Evolutionary conservation across 1,140 invertebrate genomes (phyloP).

Genomic region (Polypedilum vanderplanki): DNA sequence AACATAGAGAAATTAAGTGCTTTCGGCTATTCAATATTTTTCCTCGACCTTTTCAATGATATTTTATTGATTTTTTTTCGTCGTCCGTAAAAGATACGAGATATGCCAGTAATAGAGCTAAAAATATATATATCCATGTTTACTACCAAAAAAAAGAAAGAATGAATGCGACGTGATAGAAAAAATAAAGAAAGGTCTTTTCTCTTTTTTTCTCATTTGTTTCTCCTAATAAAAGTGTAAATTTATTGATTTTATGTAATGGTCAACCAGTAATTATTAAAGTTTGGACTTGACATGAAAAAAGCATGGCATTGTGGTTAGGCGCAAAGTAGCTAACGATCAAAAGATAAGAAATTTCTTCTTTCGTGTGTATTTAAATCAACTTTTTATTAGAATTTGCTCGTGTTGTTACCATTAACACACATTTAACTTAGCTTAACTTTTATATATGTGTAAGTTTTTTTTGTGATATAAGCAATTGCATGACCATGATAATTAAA

Average conservation of each 20-base stretch:
- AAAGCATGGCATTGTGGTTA: no score
- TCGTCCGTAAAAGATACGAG: not conserved
- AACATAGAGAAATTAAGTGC: not conserved
- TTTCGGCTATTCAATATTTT: not conserved
- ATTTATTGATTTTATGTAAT: not conserved
- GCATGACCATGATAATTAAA: no score
- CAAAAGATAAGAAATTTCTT: no score
- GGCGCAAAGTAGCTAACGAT: no score
- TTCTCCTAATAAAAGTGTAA: not conserved
- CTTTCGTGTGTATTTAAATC: no score
- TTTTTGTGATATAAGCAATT: no score
- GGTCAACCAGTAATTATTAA: not conserved
- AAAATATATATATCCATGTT: not conserved
- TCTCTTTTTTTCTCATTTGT: not conserved
- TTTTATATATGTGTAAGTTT: no score
- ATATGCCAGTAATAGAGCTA: not conserved
- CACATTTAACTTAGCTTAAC: no score
- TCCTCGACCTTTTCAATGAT: not conserved
- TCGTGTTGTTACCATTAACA: no score
- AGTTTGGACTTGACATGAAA: no score
- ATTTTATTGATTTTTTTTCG: conserved; percentile 14
- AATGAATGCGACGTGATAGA: not conserved
- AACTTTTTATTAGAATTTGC: no score
- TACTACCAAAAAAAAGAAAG: not conserved
- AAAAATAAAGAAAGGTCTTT: not conserved